These are phyloP conservation scores for Mus minutoides DNA, from an alignment of 2,797 vertebrate genomes.

Conservation along the genomic window DNA sequence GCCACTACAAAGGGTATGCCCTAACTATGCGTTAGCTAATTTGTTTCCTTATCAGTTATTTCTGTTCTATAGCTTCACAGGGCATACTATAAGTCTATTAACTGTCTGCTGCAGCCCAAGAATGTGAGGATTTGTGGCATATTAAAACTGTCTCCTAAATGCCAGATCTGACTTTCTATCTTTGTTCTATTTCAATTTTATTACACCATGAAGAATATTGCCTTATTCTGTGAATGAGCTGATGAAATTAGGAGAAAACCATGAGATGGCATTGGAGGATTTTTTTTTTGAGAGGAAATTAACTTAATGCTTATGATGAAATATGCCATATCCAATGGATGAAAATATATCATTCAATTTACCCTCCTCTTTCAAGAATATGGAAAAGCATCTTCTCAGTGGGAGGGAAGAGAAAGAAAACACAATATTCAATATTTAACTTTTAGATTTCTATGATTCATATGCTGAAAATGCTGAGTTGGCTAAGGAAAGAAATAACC, in stretches of 20 bases:
- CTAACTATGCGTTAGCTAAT: conserved; percentile 64
- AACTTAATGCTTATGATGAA: conserved; percentile 59
- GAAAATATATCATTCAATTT: conserved; percentile 50
- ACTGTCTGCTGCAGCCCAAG: neutral
- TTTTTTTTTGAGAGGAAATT: conserved; percentile 65
- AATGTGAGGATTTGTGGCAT: conserved; percentile 62
- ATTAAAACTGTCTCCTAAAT: conserved; percentile 77
- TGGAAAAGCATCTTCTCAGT: neutral
- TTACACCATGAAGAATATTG: conserved; percentile 52
- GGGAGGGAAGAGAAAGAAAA: neutral
- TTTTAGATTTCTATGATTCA: conserved; percentile 26
- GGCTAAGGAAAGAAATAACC: neutral
- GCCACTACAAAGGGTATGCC: conserved; percentile 22
- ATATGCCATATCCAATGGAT: conserved; percentile 4
- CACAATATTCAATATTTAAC: conserved; percentile 30
- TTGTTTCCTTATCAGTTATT: conserved; percentile 71
- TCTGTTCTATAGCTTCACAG: neutral
- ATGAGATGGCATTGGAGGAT: neutral
- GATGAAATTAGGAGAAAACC: conserved; percentile 60
- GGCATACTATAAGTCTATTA: conserved; percentile 60
- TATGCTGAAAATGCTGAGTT: conserved; percentile 7
- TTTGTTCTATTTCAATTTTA: conserved; percentile 63
- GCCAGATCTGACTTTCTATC: conserved; percentile 67
- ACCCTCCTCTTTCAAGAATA: conserved; percentile 25
- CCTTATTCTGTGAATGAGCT: conserved; percentile 46